Base-by-base conservation (phyloP, 2,888 invertebrate genomes). In the Blera fallax region DNA sequence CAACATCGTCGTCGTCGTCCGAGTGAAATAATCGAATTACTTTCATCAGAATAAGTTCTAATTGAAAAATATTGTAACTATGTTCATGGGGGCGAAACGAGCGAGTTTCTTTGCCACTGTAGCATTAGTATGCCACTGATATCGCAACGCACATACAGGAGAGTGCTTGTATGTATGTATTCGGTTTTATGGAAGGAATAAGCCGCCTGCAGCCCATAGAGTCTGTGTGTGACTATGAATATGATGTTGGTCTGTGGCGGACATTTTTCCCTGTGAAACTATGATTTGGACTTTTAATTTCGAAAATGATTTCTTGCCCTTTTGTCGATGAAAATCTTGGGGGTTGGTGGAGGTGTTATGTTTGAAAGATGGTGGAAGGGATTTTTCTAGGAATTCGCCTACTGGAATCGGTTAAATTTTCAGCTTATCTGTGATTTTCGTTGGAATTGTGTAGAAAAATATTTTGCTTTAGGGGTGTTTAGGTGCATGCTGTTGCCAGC, bases 11-110 rank as follows among this genome's bases (percentile, higher is more conserved):
- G 83, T 78, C 74, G 88, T 88, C 90, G 90, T 89, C 90, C 90
- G 90, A 92, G 91, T 91, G 92, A 90, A 92, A 90, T 92, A 92
- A 92, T 92, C 92, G 91, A 92, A 92, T 92, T 92, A 92, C 90
- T 91, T 92, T 91, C 92, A 91, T 90, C 89, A 91, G 92, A 92
- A 90, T 91, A 91, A 92, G 89, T 92, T 92, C 92, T 92, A 92
- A 92, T 92, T 92, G 92, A 92, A 92, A 92, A 92, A 92, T 92
- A 92, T 92, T 92, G 91, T 91, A 89, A 89, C 91, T 90, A 89
- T 87, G 77, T 83, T 79, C 79, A 77, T 82, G 78, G 82, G 78
- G 81, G 87, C 78, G 81, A 78, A 82, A 74, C 72, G 77, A 64
- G 76, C 48, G 60, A 45, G 21, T 62, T 84, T 80, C 65, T 79